These are phyloP conservation scores for Oxyruncus cristatus DNA, from an alignment of 2,113 vertebrate species.

Conservation along the genomic window DNA sequence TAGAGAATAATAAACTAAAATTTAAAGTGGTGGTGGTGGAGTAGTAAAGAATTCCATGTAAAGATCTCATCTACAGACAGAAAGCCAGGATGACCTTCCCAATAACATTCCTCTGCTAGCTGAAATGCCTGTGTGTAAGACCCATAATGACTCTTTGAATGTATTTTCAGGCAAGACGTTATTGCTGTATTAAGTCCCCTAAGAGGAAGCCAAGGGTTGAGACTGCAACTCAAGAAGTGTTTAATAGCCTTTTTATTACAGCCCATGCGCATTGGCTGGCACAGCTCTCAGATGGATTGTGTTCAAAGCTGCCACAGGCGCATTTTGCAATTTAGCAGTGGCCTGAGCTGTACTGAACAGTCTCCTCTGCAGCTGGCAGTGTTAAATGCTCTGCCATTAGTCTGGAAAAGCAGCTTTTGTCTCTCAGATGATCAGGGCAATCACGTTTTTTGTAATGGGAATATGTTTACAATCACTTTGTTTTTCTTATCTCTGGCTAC, in stretches of 20 bases:
- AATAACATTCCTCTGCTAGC: not conserved
- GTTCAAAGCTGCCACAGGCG: not conserved
- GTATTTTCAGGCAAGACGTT: not conserved
- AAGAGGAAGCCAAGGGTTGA: not conserved
- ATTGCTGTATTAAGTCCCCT: not conserved
- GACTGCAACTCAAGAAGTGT: not conserved
- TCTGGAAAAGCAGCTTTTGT: not conserved
- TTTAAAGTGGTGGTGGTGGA: not conserved
- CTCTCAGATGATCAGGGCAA: not conserved
- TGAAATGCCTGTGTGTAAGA: not conserved
- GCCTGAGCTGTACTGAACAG: not conserved
- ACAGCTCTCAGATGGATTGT: not conserved
- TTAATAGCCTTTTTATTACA: conserved; percentile 18
- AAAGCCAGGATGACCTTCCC: not conserved
- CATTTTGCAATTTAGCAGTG: not conserved
- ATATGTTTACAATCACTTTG: not conserved
- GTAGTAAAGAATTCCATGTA: not conserved
- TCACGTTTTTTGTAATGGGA: not conserved
- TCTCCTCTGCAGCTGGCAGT: not conserved
- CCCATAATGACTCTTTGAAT: not conserved
- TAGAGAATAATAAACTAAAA: not conserved
- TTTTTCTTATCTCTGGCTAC: not conserved
- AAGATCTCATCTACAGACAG: not conserved
- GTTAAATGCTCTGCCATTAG: not conserved
- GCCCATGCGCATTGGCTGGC: not conserved